phyloP scores from a whole-genome alignment of 2,797 vertebrate genomes.

The Squalus acanthias region DNA sequence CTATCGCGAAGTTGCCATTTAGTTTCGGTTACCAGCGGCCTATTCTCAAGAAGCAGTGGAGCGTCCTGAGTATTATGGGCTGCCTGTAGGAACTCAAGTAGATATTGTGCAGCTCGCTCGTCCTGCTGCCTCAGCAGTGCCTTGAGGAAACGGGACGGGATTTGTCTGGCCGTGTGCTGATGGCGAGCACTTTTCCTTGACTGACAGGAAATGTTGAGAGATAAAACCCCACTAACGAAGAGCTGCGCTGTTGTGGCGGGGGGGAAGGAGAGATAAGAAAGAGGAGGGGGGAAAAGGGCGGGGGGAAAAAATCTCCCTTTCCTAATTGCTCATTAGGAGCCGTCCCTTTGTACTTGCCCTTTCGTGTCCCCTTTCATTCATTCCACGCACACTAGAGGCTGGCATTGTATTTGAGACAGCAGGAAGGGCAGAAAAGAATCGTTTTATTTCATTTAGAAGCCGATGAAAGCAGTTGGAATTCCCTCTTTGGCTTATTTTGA shows the following conservation, averaged over 20 bases:
- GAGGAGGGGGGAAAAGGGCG: too few relatives aligned
- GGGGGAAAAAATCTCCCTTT: background rate
- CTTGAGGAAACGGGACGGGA: background rate
- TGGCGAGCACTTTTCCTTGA: background rate
- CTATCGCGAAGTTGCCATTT: background rate
- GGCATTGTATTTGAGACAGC: conserved; percentile 21
- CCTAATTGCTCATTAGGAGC: conserved; percentile 36
- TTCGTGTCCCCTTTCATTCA: conserved; percentile 23
- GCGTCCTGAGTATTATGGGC: background rate
- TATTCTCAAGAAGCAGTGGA: background rate
- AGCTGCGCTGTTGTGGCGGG: background rate
- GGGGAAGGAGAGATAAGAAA: background rate
- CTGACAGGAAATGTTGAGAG: background rate
- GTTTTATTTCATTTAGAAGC: background rate
- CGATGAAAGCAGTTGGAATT: conserved; percentile 15
- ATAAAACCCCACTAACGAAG: background rate
- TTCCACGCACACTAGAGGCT: background rate
- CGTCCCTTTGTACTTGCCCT: background rate
- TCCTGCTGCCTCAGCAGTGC: background rate
- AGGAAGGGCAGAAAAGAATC: conserved; percentile 20
- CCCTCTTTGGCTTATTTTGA: background rate
- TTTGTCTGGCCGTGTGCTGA: background rate
- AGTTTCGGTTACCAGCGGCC: background rate
- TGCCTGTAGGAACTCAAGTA: background rate
- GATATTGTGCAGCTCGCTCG: too few relatives aligned